Percentiles rank a stretch among this genome's conserved stretches.
These are phyloP conservation scores for Diceros bicornis DNA, from an alignment of 2,797 vertebrate genomes.

Conservation along the genomic window DNA sequence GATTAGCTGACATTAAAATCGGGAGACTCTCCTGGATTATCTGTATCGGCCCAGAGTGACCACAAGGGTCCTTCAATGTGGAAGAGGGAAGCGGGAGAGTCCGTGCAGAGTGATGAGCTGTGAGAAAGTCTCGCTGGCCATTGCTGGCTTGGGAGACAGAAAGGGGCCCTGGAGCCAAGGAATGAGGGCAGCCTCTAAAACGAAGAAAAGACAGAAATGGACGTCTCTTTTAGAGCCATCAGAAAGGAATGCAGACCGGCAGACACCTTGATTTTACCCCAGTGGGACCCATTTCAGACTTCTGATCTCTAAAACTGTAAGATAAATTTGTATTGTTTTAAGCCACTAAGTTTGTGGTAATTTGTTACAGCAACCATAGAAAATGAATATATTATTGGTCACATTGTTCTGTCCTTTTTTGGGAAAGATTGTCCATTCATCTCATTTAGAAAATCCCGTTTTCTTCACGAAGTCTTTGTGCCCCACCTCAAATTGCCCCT, in stretches of 20 bases:
- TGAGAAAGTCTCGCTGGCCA: not conserved
- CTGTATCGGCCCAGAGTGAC: not conserved
- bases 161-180: not conserved
- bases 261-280: not conserved
- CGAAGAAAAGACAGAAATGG: not conserved
- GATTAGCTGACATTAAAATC: not conserved
- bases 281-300: not conserved
- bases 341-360: not conserved
- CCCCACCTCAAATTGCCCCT: not conserved
- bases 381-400: not conserved
- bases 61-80: not conserved
- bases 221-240: not conserved
- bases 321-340: slow-evolving; percentile 38
- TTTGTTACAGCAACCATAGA: not conserved
- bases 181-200: not conserved
- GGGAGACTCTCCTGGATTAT: not conserved
- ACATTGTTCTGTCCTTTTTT: not conserved
- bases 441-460: not conserved
- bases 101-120: not conserved
- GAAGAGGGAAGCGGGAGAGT: not conserved
- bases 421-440: slow-evolving; percentile 54
- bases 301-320: not conserved
- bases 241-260: not conserved
- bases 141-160: not conserved
- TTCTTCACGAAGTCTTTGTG: slow-evolving; percentile 58